These are phyloP conservation scores for Nephila pilipes DNA, from an alignment of 1,140 invertebrate genomes.

Conservation along the genomic window DNA sequence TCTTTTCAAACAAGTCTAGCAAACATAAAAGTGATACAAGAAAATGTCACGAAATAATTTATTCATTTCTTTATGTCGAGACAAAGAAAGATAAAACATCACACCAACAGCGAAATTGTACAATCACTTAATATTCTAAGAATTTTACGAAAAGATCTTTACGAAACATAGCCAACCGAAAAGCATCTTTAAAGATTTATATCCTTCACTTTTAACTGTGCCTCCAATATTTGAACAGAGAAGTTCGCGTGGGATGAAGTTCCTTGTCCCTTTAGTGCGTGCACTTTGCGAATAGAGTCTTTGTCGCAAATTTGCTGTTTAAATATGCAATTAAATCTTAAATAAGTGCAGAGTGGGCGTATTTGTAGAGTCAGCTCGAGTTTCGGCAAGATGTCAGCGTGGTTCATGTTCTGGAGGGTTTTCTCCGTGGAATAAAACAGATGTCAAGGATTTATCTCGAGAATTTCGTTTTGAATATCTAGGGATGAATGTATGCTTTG, in stretches of 20 bases:
- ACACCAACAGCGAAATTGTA: too few relatives aligned
- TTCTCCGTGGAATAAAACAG: neutral
- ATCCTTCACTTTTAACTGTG: neutral
- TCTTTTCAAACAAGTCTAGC: too few relatives aligned
- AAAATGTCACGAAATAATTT: too few relatives aligned
- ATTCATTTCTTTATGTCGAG: too few relatives aligned
- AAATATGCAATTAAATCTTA: slow-evolving; percentile 36
- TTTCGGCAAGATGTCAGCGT: neutral
- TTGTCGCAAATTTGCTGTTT: slow-evolving; percentile 20
- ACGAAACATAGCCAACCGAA: neutral
- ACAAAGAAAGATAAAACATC: too few relatives aligned
- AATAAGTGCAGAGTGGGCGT: slow-evolving; percentile 18
- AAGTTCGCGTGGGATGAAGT: neutral
- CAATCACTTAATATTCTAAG: neutral
- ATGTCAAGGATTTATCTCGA: neutral
- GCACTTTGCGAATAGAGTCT: neutral
- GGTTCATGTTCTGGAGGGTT: neutral
- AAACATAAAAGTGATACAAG: too few relatives aligned
- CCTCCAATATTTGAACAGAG: neutral
- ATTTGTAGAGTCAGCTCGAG: neutral
- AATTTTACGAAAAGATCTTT: neutral
- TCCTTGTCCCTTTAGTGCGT: neutral
- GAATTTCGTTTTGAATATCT: slow-evolving; percentile 1
- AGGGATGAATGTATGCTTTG: neutral
- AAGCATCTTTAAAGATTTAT: slow-evolving; percentile 24